Base-by-base conservation (phyloP, 2,888 invertebrate species). In the Megamerina dolium region DNA sequence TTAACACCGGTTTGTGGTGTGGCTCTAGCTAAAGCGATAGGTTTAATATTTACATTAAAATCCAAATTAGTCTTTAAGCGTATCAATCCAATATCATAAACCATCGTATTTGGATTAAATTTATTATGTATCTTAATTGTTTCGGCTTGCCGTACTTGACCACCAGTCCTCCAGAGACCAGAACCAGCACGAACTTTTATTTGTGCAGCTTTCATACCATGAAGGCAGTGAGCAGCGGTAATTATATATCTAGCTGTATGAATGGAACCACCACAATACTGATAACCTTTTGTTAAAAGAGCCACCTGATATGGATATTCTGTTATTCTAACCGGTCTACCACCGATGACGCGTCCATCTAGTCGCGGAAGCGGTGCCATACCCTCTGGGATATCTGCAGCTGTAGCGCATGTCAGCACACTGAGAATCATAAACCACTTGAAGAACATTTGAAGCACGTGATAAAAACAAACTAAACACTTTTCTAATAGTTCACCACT, bases 181-280 rank as follows among this genome's bases (percentile, higher is more conserved):
- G 73, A 66, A 3, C 74, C 74, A 6, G 68, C 59, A 37, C 74
- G 64, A 1, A 74, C 58, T 39, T 57, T 55, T 1, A 64, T 41
- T 32, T 61, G 35, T 3, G 2, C 3, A 1, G 63, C 48, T 3
- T 26, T 29, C 26, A 52, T 49, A 0, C 18, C 33, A 31, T 59
- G 56, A 55, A 68, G 47, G 53, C 74, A 74, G 51, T 74, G 69
- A 46, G 73, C 74, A 17, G 75, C 74, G 3, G 73, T 74, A 19
- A 75, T 39, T 6, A 73, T 53, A 6, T 54, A 65, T 8, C 55
- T 57, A 2, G 48, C 31, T 9, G 50, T 54, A 47, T 73, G 60
- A 34, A 75, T 58, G n/a, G 70, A 68, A 21, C 72, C 75, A 20
- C 75, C 75, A 41, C 75, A 75, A 48, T 66, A 66, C 46, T 74